Base-by-base conservation (phyloP, 2,888 invertebrate genomes). In the Lasioglossum oenotherae region DNA sequence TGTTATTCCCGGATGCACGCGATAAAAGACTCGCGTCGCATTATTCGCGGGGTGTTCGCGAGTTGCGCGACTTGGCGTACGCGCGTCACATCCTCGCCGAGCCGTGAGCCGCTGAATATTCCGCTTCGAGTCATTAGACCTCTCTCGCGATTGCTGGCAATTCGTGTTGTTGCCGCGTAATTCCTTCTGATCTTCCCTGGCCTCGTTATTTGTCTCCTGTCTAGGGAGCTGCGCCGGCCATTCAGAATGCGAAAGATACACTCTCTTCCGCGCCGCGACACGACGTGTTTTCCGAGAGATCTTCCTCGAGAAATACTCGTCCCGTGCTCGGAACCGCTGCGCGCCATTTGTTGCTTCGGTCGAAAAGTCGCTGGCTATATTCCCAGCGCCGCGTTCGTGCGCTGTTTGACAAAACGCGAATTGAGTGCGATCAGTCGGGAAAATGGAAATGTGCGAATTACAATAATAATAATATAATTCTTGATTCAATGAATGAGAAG, bases 161-260 rank as follows among this genome's bases (percentile, higher is more conserved):
- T 72, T 82, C 71, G 71, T 27, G 69, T 77, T 31, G 67, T 57
- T 57, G 57, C 74, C 75, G 53, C 49, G 71, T 79, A 79, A 79
- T 72, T 81, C 81, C 77, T 81, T 84, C 74, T 81, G 80, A 71
- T 74, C 83, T 71, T 69, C 23, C 64, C 81, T 74, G 87, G 81
- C 84, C 84, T 41, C 53, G 84, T 81, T 87, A 87, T 87, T 86
- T 80, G 81, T 87, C 86, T 84, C 41, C 64, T 71, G 74, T 44
- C 80, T 31, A 31, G 31, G 64, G 64, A 64, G 64, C 31, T 31
- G 41, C 71, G 41, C 23, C 41, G 71, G 71, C 71, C 38, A 71
- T 71, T 71, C 41, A 71, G 71, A 41, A 71, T n/a, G 41, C 38
- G 71, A 41, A 71, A 71, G 71, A 71, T 41, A 69, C 38, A 41